Percentiles rank a stretch among this genome's conserved stretches.
These are phyloP conservation scores for Pseudorhombus dupliciocellatus DNA, from an alignment of 2,113 vertebrate genomes.

Conservation along the genomic window DNA sequence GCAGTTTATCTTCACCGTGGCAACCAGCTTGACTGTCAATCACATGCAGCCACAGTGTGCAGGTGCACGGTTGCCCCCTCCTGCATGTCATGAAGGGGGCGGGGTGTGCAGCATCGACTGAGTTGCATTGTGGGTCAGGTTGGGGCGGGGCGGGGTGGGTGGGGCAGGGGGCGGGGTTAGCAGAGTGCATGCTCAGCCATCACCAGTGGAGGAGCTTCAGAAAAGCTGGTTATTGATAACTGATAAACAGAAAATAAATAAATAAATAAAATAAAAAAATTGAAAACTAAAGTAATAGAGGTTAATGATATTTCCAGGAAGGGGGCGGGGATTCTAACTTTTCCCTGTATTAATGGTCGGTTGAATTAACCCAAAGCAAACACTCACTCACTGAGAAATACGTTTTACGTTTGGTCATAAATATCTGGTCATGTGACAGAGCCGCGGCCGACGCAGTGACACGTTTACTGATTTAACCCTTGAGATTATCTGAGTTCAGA, in stretches of 20 bases:
- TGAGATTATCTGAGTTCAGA: neutral
- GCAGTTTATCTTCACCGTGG: slow-evolving; percentile 90
- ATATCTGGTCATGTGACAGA: too few relatives aligned
- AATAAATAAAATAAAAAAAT: slow-evolving; percentile 32
- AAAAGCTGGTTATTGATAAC: slow-evolving; percentile 61
- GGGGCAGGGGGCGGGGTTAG: slow-evolving; percentile 23
- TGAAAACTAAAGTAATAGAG: slow-evolving; percentile 53
- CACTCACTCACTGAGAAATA: too few relatives aligned
- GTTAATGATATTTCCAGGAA: slow-evolving; percentile 38
- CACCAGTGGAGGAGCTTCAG: slow-evolving; percentile 66
- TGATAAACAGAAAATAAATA: slow-evolving; percentile 38
- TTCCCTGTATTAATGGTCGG: slow-evolving; percentile 41
- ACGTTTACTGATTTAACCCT: too few relatives aligned
- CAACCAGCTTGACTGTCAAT: slow-evolving; percentile 87
- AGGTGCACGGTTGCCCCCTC: slow-evolving; percentile 56
- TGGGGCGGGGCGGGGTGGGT: neutral
- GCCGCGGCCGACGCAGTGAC: too few relatives aligned
- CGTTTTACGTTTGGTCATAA: too few relatives aligned
- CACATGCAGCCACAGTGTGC: slow-evolving; percentile 93
- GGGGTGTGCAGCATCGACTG: slow-evolving; percentile 76
- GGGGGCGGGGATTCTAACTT: slow-evolving; percentile 33
- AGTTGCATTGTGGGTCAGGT: slow-evolving; percentile 86
- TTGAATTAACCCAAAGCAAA: neutral
- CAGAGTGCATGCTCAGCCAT: slow-evolving; percentile 89
- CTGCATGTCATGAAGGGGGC: slow-evolving; percentile 46